These are phyloP conservation scores for Phoxinus dragarum DNA, from an alignment of 2,797 vertebrate genomes.

Conservation along the genomic window DNA sequence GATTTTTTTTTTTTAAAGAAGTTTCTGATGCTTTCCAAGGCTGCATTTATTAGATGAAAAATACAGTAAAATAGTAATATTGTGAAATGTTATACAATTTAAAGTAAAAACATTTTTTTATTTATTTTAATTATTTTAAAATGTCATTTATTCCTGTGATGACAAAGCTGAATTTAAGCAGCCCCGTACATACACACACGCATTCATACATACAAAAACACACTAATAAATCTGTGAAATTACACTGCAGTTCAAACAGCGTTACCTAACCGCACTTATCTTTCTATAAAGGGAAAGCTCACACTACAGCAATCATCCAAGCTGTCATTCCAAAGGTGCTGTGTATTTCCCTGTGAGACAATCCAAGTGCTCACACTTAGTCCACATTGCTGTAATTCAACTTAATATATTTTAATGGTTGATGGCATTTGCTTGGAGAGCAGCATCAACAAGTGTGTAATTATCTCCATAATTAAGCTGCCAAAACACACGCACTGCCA, in stretches of 20 bases:
- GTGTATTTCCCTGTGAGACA: constrained; percentile 61
- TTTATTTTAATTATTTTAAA: not conserved
- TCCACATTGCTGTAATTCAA: constrained; percentile 85
- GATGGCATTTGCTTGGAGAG: constrained; percentile 94
- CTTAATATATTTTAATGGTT: constrained; percentile 92
- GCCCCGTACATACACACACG: not conserved
- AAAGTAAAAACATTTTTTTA: not conserved
- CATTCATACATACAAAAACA: not conserved
- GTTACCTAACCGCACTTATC: constrained; percentile 1
- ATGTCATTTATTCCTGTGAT: not conserved
- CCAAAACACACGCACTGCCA: constrained; percentile 90
- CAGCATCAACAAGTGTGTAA: constrained; percentile 97
- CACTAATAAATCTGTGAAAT: not conserved
- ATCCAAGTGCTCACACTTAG: constrained; percentile 75
- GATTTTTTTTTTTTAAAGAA: not conserved
- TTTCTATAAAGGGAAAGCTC: constrained; percentile 5
- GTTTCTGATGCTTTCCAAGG: not conserved
- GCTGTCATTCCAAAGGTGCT: constrained; percentile 42
- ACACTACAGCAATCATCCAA: constrained; percentile 8
- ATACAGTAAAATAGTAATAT: not conserved
- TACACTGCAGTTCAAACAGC: not conserved
- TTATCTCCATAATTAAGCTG: constrained; percentile 97
- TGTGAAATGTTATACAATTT: not conserved
- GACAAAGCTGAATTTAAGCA: not conserved
- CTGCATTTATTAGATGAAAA: not conserved